phyloP scores from a whole-genome alignment of 2,888 invertebrate genomes.

The Pollenia amentaria region DNA sequence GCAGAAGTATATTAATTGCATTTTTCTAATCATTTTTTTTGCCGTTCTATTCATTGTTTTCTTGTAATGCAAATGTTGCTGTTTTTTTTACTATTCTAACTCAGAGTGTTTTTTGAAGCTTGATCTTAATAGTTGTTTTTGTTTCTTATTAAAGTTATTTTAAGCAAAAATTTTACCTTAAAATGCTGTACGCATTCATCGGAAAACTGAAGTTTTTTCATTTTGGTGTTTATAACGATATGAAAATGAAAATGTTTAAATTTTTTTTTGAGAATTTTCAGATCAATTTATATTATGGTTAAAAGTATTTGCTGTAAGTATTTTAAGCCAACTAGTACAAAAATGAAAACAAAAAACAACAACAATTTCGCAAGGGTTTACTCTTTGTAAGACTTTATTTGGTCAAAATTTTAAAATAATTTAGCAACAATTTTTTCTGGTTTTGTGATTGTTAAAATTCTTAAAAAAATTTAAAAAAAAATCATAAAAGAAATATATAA shows the following conservation, averaged over 20 bases:
- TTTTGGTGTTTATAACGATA: slow-evolving; percentile 26
- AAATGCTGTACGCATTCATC: slow-evolving; percentile 53
- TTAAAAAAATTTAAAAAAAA: too few relatives aligned
- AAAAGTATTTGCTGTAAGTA: slow-evolving; percentile 1
- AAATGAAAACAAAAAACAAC: neutral
- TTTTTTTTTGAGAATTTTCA: slow-evolving; percentile 34
- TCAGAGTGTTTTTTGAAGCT: slow-evolving; percentile 12
- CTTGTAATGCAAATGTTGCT: neutral
- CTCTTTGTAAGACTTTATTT: too few relatives aligned
- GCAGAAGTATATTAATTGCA: slow-evolving; percentile 46
- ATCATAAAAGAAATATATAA: too few relatives aligned
- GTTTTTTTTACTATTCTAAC: neutral
- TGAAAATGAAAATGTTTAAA: slow-evolving; percentile 41
- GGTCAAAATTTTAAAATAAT: too few relatives aligned
- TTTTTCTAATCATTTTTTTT: slow-evolving; percentile 52
- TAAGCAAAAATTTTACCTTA: neutral
- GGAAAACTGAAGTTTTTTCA: slow-evolving; percentile 35
- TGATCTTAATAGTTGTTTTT: slow-evolving; percentile 8
- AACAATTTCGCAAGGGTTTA: too few relatives aligned
- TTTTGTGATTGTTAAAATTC: too few relatives aligned
- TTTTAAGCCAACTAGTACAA: neutral
- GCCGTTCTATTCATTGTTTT: slow-evolving; percentile 17
- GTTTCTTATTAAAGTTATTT: neutral
- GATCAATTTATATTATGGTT: slow-evolving; percentile 26
- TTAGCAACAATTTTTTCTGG: too few relatives aligned